Conservation (phyloP, 2,113 vertebrate species). For the Erpornis zantholeuca region DNA sequence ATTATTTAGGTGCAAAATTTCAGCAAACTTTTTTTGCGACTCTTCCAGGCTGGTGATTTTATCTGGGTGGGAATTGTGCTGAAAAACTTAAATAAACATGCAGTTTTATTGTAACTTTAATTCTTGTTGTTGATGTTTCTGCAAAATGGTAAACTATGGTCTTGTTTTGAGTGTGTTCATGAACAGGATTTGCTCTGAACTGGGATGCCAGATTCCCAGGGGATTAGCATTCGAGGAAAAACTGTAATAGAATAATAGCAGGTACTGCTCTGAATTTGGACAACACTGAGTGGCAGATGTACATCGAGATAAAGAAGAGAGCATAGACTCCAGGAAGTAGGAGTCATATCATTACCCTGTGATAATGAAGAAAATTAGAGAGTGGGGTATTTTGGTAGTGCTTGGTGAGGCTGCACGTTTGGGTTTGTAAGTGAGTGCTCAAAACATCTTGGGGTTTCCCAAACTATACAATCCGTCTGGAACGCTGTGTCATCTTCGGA, state of each 20-base stretch:
- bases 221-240: neutral
- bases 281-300: neutral
- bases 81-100: neutral
- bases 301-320: neutral
- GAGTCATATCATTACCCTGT: neutral
- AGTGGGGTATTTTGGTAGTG: neutral
- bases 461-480: neutral
- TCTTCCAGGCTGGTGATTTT: neutral
- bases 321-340: neutral
- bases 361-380: neutral
- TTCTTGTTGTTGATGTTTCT: neutral
- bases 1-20: neutral
- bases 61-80: neutral
- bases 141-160: neutral
- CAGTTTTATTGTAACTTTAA: neutral
- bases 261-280: neutral
- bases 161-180: neutral
- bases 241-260: neutral
- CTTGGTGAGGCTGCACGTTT: neutral
- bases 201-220: neutral
- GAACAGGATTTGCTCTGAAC: neutral
- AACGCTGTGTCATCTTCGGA: neutral
- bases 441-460: neutral
- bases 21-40: neutral
- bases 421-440: neutral